Conservation (phyloP, 1,140 invertebrate species). For the Lepidurus apus region DNA sequence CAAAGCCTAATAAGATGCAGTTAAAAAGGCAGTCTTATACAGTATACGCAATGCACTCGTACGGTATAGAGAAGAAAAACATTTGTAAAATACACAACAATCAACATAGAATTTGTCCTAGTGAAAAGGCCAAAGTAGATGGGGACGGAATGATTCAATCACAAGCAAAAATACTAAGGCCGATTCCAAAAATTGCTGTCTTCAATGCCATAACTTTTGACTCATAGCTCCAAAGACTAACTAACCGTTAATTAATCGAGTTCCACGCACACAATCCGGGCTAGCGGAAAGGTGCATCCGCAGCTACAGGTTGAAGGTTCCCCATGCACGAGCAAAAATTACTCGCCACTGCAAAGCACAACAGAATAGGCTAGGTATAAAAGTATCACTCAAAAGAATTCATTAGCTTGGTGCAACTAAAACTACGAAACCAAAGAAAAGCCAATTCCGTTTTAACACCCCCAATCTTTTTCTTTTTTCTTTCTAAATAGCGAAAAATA, state of each 20-base stretch:
- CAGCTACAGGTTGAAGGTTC: conserved; percentile 2
- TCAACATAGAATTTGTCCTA: background rate
- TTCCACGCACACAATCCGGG: background rate
- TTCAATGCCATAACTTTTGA: conserved; percentile 17
- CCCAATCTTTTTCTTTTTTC: no score
- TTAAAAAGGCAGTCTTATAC: background rate
- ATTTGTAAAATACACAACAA: background rate
- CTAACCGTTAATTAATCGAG: background rate
- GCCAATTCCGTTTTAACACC: no score
- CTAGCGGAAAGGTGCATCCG: conserved; percentile 7
- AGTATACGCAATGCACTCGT: background rate
- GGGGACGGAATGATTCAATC: conserved; percentile 18
- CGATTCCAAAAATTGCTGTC: background rate
- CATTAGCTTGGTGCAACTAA: background rate
- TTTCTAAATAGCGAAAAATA: no score
- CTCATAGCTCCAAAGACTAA: background rate
- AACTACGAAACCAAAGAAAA: no score
- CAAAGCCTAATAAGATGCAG: background rate
- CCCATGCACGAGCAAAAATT: conserved; percentile 9
- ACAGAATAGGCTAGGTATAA: conserved; percentile 15
- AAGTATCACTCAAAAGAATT: background rate
- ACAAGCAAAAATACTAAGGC: conserved; percentile 12
- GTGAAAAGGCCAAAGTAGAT: background rate
- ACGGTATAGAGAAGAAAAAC: background rate
- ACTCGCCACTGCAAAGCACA: conserved; percentile 6